Percentiles rank a stretch among this genome's conserved stretches.
Conservation (phyloP, 2,888 invertebrate species). For the Drosophila mulleri region DNA sequence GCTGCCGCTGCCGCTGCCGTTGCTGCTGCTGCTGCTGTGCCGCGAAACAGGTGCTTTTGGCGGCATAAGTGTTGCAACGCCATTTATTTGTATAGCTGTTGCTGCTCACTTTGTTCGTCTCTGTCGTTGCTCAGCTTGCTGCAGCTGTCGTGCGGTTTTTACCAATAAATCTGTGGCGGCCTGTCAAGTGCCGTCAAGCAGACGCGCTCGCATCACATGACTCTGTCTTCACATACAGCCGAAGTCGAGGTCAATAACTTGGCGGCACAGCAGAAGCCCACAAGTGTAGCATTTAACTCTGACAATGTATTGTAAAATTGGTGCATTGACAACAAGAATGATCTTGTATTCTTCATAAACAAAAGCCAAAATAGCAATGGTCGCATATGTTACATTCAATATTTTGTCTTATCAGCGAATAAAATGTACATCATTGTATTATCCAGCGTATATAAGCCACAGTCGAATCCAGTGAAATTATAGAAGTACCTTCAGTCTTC, state of each 20-base stretch:
- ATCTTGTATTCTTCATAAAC: background rate
- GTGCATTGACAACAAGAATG: background rate
- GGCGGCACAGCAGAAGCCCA: constrained; percentile 28
- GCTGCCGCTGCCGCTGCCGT: constrained; percentile 20
- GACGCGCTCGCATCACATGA: constrained; percentile 55
- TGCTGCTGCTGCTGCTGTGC: background rate
- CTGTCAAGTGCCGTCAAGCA: constrained; percentile 54
- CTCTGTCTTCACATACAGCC: constrained; percentile 27
- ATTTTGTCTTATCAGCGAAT: background rate
- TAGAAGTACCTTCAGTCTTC: background rate
- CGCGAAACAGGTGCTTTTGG: constrained; percentile 52
- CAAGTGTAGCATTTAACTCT: constrained; percentile 38
- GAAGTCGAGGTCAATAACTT: constrained; percentile 60
- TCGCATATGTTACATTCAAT: constrained; percentile 10
- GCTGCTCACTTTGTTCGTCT: constrained; percentile 18
- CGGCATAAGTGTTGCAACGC: constrained; percentile 65
- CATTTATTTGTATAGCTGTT: constrained; percentile 53
- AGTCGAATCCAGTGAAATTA: background rate
- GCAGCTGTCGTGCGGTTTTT: constrained; percentile 58
- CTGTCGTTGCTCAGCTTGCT: constrained; percentile 3
- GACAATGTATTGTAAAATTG: background rate
- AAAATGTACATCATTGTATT: background rate
- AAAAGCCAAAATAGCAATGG: background rate
- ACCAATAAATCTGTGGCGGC: constrained; percentile 49
- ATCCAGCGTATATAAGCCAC: constrained; percentile 39